These are phyloP conservation scores for Atta cephalotes DNA, from an alignment of 1,140 invertebrate genomes.

Conservation along the genomic window DNA sequence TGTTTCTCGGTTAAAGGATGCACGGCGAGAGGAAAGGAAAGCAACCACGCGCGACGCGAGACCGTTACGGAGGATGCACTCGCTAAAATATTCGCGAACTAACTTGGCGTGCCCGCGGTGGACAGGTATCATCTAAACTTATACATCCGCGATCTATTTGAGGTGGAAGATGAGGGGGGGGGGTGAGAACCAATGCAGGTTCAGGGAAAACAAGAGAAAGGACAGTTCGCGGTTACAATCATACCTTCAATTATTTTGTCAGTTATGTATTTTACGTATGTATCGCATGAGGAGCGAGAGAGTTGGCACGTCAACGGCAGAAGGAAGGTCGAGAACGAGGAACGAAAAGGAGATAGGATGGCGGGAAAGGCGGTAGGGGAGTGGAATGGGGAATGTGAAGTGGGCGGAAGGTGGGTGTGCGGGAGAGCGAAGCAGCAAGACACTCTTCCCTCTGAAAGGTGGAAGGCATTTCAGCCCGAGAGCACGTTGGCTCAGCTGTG, in stretches of 20 bases:
- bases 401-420: constrained; percentile 45
- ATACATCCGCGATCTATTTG: constrained; percentile 4
- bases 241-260: constrained; percentile 72
- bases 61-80: constrained; percentile 50
- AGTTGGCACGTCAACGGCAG: constrained; percentile 60
- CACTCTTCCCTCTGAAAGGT: constrained; percentile 78
- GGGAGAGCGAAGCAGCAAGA: constrained; percentile 73
- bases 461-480: constrained; percentile 79
- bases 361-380: constrained; percentile 34
- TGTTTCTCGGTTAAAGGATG: constrained; percentile 46
- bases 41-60: constrained; percentile 38
- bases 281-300: constrained; percentile 38
- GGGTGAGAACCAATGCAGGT: constrained; percentile 19
- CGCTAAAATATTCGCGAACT: constrained; percentile 56
- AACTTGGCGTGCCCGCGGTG: constrained; percentile 25
- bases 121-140: constrained; percentile 23
- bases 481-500: constrained; percentile 84
- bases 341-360: constrained; percentile 64
- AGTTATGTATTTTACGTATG: constrained; percentile 64
- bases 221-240: constrained; percentile 56
- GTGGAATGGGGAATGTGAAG: constrained; percentile 47
- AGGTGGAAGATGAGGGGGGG: background rate
- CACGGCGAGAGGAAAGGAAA: constrained; percentile 30
- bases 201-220: constrained; percentile 67
- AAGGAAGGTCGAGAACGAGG: constrained; percentile 63